Base-by-base conservation (phyloP, 2,797 vertebrate species). In the Garrulus glandarius region DNA sequence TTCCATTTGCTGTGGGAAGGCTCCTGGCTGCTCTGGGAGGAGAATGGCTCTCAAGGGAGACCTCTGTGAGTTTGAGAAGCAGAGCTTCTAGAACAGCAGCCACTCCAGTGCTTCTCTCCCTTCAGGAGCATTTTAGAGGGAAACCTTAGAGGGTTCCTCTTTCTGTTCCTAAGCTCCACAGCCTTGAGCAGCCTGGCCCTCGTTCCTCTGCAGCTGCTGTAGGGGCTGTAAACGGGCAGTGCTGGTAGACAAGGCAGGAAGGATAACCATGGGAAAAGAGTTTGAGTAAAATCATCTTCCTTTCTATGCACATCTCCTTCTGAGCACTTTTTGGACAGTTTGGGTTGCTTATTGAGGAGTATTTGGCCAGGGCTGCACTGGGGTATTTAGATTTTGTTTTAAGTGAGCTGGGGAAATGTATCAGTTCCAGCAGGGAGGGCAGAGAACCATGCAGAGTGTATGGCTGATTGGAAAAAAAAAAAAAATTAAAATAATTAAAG, bases 401-500 rank as follows among this genome's bases (percentile, higher is more conserved):
- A 43, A 68, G 44, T n/a, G 57, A 71, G 29, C 53, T 83, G 60
- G 20, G 56, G 43, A 93, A 74, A 34, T 7, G 2, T 20, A 30
- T 69, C 43, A 37, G 52, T 72, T 91, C 52, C 55, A 78, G 50
- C 43, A 75, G 78, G 61, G 46, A 91, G 75, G 77, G 49, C 30
- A 74, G 60, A 41, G 68, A 92, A 11, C 65, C 37, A 18, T 34
- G 53, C 41, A 43, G 68, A 49, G 53, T 24, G 6, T 20, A 32
- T 63, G 34, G 52, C 55, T 86, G 72, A 53, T 29, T 53, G 84
- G 68, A n/a, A 80, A 71, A 76, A 13, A 57, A 86, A 78, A 37
- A 37, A 37, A 85, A 91, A 49, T 59, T 56, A 72, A 37, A 87
- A 59, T 70, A 93, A 95, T 95, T 95, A 92, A 95, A 95, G 85